Evolutionary conservation across 1,140 invertebrate species (phyloP).

Genomic region (Cyrtorhinus lividipennis): DNA sequence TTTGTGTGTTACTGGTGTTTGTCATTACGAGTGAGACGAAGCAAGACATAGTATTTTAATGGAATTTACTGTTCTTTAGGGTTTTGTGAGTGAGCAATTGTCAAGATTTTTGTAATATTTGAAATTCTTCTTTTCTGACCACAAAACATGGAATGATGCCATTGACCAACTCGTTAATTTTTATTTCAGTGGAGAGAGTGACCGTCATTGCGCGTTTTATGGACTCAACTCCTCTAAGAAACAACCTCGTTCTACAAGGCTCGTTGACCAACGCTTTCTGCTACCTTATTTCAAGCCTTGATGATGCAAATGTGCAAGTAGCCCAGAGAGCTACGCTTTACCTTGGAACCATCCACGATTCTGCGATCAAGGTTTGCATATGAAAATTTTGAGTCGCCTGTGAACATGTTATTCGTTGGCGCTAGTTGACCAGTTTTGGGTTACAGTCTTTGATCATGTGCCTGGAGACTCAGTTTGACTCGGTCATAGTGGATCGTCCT

Average conservation of each 20-base stretch:
- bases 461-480: slow-evolving; percentile 81
- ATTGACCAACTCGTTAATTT: too few species aligned
- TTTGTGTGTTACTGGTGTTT: too few species aligned
- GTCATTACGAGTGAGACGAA: too few species aligned
- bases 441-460: slow-evolving; percentile 67
- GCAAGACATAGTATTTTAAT: too few species aligned
- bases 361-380: slow-evolving; percentile 54
- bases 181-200: slow-evolving; percentile 75
- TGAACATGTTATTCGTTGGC: too few species aligned
- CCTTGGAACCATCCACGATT: slow-evolving; percentile 85
- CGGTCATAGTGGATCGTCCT: slow-evolving; percentile 88
- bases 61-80: too few species aligned
- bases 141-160: too few species aligned
- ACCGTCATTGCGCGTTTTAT: slow-evolving; percentile 85
- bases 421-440: too few species aligned
- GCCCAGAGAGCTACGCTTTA: slow-evolving; percentile 86
- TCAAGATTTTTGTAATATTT: too few species aligned
- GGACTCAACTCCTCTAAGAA: slow-evolving; percentile 71
- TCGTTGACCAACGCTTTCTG: slow-evolving; percentile 92
- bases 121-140: too few species aligned
- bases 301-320: slow-evolving; percentile 88
- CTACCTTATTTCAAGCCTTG: slow-evolving; percentile 88
- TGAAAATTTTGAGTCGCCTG: too few species aligned
- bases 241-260: slow-evolving; percentile 74
- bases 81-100: too few species aligned